phyloP scores from a whole-genome alignment of 1,140 invertebrate species.

The Pachyrhynchus sulphureomaculatus region DNA sequence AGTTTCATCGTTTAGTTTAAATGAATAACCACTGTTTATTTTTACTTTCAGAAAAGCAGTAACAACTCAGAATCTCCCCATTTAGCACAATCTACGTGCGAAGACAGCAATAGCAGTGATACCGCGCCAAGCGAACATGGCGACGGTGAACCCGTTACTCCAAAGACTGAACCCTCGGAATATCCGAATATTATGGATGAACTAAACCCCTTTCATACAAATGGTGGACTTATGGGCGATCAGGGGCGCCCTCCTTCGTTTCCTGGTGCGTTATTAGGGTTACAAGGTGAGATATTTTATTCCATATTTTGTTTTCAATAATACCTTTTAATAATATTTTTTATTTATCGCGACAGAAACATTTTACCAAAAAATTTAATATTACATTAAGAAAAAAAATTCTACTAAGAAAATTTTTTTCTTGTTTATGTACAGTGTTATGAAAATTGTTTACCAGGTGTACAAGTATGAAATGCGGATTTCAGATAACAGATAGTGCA shows the following conservation, averaged over 20 bases:
- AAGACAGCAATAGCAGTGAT: conserved; percentile 73
- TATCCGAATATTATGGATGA: conserved; percentile 64
- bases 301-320: no score
- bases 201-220: conserved; percentile 64
- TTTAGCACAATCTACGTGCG: conserved; percentile 72
- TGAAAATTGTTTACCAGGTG: no score
- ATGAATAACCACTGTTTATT: no score
- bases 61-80: conserved; percentile 55
- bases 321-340: no score
- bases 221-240: conserved; percentile 67
- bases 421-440: neutral
- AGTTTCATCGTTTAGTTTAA: no score
- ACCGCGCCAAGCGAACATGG: conserved; percentile 66
- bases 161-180: conserved; percentile 64
- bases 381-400: no score
- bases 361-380: no score
- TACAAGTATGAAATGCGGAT: no score
- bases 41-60: conserved; percentile 23
- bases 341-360: no score
- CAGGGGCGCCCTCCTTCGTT: conserved; percentile 66
- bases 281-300: conserved; percentile 66
- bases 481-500: no score
- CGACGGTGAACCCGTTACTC: conserved; percentile 54
- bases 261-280: conserved; percentile 68
- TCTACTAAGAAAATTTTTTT: neutral